These are phyloP conservation scores for Epinephelus coioides DNA, from an alignment of 2,797 vertebrate genomes.

Conservation along the genomic window DNA sequence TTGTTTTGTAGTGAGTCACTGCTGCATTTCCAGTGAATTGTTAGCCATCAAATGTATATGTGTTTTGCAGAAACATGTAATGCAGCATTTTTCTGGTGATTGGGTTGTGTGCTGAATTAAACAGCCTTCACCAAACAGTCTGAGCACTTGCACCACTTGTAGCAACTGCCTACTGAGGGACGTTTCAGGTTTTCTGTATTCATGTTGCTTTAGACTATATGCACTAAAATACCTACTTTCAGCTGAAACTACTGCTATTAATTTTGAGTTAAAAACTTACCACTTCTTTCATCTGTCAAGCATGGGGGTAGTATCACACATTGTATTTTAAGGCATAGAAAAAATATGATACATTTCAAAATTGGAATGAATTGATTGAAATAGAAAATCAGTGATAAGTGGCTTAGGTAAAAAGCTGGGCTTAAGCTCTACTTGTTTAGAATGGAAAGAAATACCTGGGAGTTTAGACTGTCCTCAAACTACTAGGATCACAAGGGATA, in stretches of 20 bases:
- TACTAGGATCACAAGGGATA: slow-evolving; percentile 9
- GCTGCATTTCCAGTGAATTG: too few species aligned
- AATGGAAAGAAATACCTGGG: background rate
- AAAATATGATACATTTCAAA: slow-evolving; percentile 20
- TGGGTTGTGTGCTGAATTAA: background rate
- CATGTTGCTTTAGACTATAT: background rate
- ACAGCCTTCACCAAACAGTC: background rate
- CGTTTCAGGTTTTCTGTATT: background rate
- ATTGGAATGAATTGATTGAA: slow-evolving; percentile 17
- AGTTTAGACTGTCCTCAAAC: background rate
- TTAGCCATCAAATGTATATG: too few species aligned
- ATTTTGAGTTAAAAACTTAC: slow-evolving; percentile 68
- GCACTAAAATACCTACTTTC: background rate
- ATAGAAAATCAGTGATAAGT: background rate
- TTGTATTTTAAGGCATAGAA: slow-evolving; percentile 25
- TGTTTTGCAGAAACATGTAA: too few species aligned
- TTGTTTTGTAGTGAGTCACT: too few species aligned
- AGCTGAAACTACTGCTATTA: background rate
- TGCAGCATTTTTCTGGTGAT: too few species aligned
- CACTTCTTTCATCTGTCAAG: slow-evolving; percentile 75
- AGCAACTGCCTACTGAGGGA: background rate
- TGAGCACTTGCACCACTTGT: background rate
- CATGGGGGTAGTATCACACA: slow-evolving; percentile 11
- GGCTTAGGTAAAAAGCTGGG: background rate
- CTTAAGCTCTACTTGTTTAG: background rate